Base-by-base conservation (phyloP, 2,888 invertebrate genomes). In the Drosophila imparisetae region DNA sequence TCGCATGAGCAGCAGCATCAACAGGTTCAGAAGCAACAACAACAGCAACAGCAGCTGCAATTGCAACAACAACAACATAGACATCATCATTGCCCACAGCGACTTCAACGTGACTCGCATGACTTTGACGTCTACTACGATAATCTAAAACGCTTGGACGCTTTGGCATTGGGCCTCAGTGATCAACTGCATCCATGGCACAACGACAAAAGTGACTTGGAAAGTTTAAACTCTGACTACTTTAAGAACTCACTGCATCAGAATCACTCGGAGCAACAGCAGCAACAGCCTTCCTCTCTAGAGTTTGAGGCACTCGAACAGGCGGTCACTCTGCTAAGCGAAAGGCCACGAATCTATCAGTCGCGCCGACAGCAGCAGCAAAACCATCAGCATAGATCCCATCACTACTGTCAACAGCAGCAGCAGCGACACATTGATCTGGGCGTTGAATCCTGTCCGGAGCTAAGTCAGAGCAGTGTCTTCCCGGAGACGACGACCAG, bases 191-290 rank as follows among this genome's bases (percentile, higher is more conserved):
- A 92, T 80, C 92, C 92, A 61, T 92, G 92, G 92, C 92, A 92
- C 70, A 93, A 92, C 85, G 93, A 93, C 80, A 93, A 92, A 82
- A 93, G 93, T 76, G 93, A 93, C 78, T 92, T 93, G 84, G 93
- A 93, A 78, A 93, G 93, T 72, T 86, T 93, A 29, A 93, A 93
- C 71, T 93, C 93, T 15, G 93, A 93, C 58, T 93, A 93, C 70
- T 93, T 93, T 66, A 92, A 93, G 78, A 92, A 93, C 58, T 93
- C 93, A 4, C 72, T 92, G 70, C 93, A 93, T 72, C 93, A 93
- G 75, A 87, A 78, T 24, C 91, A 91, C 57, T 75, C 86, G 8
- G 76, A 80, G 6, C 53, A 85, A n/a, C 75, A 80, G 36, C 90
- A 80, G 6, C 53, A 84, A n/a, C 75, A 80, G 36, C 90, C 88